A percentile compares a stretch with the other conserved stretches of the same genome.
phyloP scores from a whole-genome alignment of 2,113 vertebrate species.

The Equus przewalskii region DNA sequence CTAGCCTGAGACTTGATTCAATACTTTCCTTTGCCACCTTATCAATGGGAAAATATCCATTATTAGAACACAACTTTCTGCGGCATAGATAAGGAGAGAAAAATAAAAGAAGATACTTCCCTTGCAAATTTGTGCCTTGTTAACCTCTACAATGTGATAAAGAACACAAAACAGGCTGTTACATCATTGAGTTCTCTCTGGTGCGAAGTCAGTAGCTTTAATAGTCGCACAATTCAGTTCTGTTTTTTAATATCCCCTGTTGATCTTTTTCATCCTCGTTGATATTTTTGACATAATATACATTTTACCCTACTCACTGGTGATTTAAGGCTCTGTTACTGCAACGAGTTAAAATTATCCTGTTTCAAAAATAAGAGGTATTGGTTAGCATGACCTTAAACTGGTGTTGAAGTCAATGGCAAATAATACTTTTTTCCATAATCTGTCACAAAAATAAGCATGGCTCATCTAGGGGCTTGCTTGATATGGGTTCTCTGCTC shows the following conservation, averaged over 20 bases:
- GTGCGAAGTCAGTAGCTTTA: not conserved
- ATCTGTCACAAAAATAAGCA: not conserved
- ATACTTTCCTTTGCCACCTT: not conserved
- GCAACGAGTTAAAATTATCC: not conserved
- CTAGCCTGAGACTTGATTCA: not conserved
- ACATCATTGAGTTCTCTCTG: not conserved
- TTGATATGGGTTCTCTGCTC: not conserved
- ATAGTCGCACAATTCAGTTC: not conserved
- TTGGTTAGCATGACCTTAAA: not conserved
- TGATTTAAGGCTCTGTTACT: not conserved
- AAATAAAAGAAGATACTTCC: not conserved
- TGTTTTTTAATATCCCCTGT: not conserved
- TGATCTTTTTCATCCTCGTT: not conserved
- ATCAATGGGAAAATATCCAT: not conserved
- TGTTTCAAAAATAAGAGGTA: not conserved
- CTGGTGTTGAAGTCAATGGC: not conserved
- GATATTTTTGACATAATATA: not conserved
- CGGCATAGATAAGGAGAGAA: not conserved
- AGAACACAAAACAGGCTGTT: not conserved
- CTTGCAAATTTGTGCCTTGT: not conserved
- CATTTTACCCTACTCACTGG: not conserved
- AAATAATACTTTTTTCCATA: not conserved
- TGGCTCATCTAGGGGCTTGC: not conserved
- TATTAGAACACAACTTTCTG: not conserved
- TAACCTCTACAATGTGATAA: not conserved